These are phyloP conservation scores for Choristoneura fumiferana DNA, from an alignment of 1,140 invertebrate genomes.

Conservation along the genomic window DNA sequence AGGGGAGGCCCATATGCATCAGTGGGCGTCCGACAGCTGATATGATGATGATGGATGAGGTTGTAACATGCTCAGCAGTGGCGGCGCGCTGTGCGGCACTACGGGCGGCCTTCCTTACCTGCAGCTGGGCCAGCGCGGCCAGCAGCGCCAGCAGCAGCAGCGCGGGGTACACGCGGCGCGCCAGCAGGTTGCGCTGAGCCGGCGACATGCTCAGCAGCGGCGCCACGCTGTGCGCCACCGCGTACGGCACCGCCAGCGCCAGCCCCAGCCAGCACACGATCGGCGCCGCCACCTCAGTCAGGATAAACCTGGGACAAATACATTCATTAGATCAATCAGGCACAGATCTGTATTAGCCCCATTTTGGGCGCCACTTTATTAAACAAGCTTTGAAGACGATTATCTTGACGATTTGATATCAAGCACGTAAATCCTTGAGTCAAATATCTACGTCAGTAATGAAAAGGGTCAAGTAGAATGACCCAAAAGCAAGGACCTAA, in stretches of 20 bases:
- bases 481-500: too few relatives aligned
- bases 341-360: too few relatives aligned
- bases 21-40: too few relatives aligned
- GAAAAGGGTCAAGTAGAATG: too few relatives aligned
- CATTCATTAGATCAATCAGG: too few relatives aligned
- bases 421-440: too few relatives aligned
- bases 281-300: constrained; percentile 92
- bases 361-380: too few relatives aligned
- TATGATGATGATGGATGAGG: too few relatives aligned
- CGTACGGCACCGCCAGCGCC: constrained; percentile 93
- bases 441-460: too few relatives aligned
- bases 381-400: too few relatives aligned
- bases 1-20: too few relatives aligned
- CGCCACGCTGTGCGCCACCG: constrained; percentile 89
- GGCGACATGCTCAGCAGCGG: constrained; percentile 88
- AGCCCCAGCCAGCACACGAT: constrained; percentile 93
- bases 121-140: constrained; percentile 85
- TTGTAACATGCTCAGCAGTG: background rate
- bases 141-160: constrained; percentile 86
- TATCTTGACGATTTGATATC: too few relatives aligned
- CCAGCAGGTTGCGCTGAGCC: constrained; percentile 87
- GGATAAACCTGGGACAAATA: constrained; percentile 82
- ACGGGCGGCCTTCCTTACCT: constrained; percentile 58
- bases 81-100: background rate
- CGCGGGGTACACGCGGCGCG: constrained; percentile 94